phyloP scores from a whole-genome alignment of 2,113 vertebrate species.

The Anguilla japonica region DNA sequence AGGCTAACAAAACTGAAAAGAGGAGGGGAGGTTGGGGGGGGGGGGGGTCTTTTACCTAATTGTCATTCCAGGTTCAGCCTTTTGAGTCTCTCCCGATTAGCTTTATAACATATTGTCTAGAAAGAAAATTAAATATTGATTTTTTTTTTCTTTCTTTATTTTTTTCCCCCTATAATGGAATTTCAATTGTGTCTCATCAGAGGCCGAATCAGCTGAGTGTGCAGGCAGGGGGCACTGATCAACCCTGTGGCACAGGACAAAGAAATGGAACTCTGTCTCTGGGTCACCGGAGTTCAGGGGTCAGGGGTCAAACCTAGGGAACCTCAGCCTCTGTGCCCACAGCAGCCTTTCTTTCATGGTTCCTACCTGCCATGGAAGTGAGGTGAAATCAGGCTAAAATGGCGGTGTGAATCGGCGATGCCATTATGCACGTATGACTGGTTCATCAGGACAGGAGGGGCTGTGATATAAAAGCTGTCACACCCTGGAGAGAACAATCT shows the following conservation, averaged over 20 bases:
- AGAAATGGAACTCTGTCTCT: background rate
- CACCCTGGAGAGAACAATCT: too few species aligned
- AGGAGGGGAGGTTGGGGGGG: background rate
- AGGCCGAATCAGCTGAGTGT: background rate
- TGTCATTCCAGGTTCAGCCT: background rate
- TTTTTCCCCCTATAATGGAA: conserved; percentile 3
- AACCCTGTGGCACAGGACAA: background rate
- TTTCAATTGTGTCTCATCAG: conserved; percentile 14
- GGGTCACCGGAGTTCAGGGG: background rate
- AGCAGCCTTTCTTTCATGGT: background rate
- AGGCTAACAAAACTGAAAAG: background rate
- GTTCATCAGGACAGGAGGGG: too few species aligned
- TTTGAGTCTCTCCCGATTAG: conserved; percentile 6
- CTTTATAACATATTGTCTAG: background rate
- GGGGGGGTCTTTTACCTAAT: background rate
- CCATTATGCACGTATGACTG: too few species aligned
- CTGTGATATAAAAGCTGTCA: too few species aligned
- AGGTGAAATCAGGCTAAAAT: too few species aligned
- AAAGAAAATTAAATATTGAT: conserved; percentile 19
- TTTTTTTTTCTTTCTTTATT: background rate
- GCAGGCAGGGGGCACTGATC: background rate
- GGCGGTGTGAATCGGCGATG: too few species aligned
- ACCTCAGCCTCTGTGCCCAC: background rate
- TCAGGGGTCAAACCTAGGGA: background rate
- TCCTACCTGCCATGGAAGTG: too few species aligned